phyloP scores from a whole-genome alignment of 2,113 vertebrate genomes.

The Columba janthina region DNA sequence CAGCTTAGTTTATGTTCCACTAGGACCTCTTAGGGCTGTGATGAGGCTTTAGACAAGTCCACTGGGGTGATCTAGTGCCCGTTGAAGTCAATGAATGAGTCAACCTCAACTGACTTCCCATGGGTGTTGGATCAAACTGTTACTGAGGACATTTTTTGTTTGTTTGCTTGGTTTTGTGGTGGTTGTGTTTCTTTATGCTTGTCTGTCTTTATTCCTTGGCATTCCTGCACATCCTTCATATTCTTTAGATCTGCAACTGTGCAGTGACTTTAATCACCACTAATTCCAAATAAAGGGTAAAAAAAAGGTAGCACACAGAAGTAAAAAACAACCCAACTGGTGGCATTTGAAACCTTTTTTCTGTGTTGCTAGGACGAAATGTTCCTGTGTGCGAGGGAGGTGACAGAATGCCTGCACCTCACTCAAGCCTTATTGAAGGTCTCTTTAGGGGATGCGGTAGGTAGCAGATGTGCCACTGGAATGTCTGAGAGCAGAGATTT shows the following conservation, averaged over 20 bases:
- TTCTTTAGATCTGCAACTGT: constrained; percentile 27
- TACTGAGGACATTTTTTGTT: neutral
- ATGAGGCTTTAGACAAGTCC: neutral
- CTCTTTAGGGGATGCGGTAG: neutral
- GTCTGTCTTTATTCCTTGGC: neutral
- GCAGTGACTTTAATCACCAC: constrained; percentile 16
- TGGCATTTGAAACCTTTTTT: neutral
- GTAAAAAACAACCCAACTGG: neutral
- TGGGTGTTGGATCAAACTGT: neutral
- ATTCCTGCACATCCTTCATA: neutral
- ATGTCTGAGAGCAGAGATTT: neutral
- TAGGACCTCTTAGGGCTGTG: neutral
- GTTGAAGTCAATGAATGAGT: neutral
- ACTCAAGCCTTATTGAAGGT: neutral
- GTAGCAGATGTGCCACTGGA: neutral
- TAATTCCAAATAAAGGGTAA: constrained; percentile 35
- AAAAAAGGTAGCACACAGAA: constrained; percentile 18
- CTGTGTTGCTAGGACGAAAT: neutral
- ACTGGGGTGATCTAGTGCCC: neutral
- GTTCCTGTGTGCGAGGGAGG: neutral
- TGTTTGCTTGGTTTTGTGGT: neutral
- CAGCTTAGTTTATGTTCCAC: neutral
- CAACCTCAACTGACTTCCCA: neutral
- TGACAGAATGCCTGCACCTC: neutral
- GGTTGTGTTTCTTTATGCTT: neutral